Base-by-base conservation (phyloP, 2,113 vertebrate genomes). In the Pithys albifrons region DNA sequence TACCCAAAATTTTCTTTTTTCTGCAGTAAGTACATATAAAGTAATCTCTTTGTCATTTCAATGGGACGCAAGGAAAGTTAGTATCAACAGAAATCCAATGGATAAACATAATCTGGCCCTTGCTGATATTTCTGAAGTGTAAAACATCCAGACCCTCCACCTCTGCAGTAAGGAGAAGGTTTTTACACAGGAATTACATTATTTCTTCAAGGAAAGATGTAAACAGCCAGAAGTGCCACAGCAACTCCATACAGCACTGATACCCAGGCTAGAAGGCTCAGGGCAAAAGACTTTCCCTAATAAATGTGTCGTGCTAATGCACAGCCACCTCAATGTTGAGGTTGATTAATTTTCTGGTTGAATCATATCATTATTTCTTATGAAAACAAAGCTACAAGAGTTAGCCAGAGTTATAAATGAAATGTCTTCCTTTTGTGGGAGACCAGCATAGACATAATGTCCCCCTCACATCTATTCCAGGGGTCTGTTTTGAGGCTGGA, bases 1-100 rank as follows among this genome's bases (percentile, higher is more conserved):
- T 66, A 77, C 76, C 17, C 49, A 22, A 92, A 94, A 76, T 78
- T 91, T 57, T 83, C 80, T 54, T 91, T 86, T 75, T 81, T 66
- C 52, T 85, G 39, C 17, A 13, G 62, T 74, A 88, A 95, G 58
- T 67, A 93, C 45, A 65, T 62, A 43, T 82, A 85, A 96, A 95
- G 55, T 90, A 88, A 91, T 90, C 22, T 73, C 80, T 91, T 87
- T 92, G 65, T 88, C 78, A 79, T 93, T 91, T 82, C 70, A 90
- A 2, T 69, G 19, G 48, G 82, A 94, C 48, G 48, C 31, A 54
- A 90, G 75, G 48, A 16, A 91, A 86, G 69, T 84, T 88, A 85
- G 58, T 94, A 93, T 88, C 66, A 75, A 48, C 46, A 81, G 67
- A 94, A 91, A 95, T 77, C 89, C 92, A 93, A 55, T 48, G 71